A percentile compares a stretch with the other conserved stretches of the same genome.
Conservation (phyloP, 1,140 invertebrate genomes). For the Euschistus heros region DNA sequence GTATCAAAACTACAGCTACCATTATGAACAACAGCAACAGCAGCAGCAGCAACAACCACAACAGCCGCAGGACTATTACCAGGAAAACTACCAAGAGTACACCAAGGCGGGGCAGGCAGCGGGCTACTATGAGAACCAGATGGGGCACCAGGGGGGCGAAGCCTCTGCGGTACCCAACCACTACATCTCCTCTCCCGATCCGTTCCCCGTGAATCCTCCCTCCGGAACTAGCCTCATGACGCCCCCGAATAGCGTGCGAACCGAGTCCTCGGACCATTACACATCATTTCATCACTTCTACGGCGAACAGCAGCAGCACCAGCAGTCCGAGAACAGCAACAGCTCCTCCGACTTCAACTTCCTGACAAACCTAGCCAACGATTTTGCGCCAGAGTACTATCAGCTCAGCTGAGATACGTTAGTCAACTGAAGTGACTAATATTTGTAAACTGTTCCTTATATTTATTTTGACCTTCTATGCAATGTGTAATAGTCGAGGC, state of each 20-base stretch:
- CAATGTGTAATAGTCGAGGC: too few relatives aligned
- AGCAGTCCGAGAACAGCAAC: slow-evolving; percentile 62
- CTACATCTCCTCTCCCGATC: slow-evolving; percentile 32
- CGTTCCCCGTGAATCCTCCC: slow-evolving; percentile 32
- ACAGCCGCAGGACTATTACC: slow-evolving; percentile 33
- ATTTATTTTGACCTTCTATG: neutral
- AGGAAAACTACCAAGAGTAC: slow-evolving; percentile 19
- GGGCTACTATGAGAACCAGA: slow-evolving; percentile 37
- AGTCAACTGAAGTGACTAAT: neutral
- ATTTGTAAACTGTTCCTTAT: too few relatives aligned
- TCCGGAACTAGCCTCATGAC: slow-evolving; percentile 43
- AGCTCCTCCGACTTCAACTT: slow-evolving; percentile 87
- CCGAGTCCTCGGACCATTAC: slow-evolving; percentile 48
- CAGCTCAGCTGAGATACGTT: slow-evolving; percentile 51
- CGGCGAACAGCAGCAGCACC: slow-evolving; percentile 37
- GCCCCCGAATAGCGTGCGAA: slow-evolving; percentile 44
- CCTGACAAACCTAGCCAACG: slow-evolving; percentile 77
- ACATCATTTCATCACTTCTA: slow-evolving; percentile 59
- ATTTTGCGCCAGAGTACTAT: slow-evolving; percentile 85
- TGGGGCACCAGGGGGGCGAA: slow-evolving; percentile 39
- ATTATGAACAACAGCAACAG: slow-evolving; percentile 31
- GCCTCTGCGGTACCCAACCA: slow-evolving; percentile 39
- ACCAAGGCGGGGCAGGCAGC: slow-evolving; percentile 24
- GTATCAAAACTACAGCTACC: slow-evolving; percentile 32
- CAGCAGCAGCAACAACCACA: slow-evolving; percentile 33